phyloP scores from a whole-genome alignment of 2,888 invertebrate genomes.

The Philopedon plagiatum region DNA sequence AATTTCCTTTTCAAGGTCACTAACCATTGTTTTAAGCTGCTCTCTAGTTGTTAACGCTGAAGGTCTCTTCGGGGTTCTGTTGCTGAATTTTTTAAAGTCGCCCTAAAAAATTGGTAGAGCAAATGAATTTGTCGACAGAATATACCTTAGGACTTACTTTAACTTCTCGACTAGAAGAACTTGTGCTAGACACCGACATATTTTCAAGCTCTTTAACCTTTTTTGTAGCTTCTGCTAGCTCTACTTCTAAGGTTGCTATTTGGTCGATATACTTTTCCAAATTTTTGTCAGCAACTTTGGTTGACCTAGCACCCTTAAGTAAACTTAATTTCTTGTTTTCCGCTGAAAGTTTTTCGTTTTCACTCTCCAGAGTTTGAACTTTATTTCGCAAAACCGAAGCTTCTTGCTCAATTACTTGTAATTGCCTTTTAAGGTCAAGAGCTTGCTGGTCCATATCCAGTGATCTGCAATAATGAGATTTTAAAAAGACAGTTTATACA shows the following conservation, averaged over 20 bases:
- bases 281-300: constrained; percentile 71
- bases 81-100: constrained; percentile 78
- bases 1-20: constrained; percentile 90
- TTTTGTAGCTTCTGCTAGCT: constrained; percentile 74
- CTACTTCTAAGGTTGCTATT: constrained; percentile 75
- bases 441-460: constrained; percentile 76
- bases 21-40: constrained; percentile 86
- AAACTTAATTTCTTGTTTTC: constrained; percentile 83
- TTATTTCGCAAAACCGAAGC: constrained; percentile 78
- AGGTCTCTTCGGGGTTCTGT: constrained; percentile 81
- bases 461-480: constrained; percentile 69
- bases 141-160: constrained; percentile 8
- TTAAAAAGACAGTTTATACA: constrained; percentile 26
- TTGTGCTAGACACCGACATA: not conserved
- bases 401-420: constrained; percentile 85
- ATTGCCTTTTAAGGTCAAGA: constrained; percentile 80
- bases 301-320: constrained; percentile 71
- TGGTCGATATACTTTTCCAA: constrained; percentile 75
- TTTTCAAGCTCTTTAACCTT: constrained; percentile 74
- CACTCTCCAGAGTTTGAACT: constrained; percentile 78
- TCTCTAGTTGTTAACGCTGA: constrained; percentile 81
- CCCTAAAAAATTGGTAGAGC: constrained; percentile 67
- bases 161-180: not conserved
- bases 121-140: not conserved
- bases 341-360: constrained; percentile 81